Evolutionary conservation across 1,140 invertebrate species (phyloP).

Genomic region (Macrosteles quadrilineatus): DNA sequence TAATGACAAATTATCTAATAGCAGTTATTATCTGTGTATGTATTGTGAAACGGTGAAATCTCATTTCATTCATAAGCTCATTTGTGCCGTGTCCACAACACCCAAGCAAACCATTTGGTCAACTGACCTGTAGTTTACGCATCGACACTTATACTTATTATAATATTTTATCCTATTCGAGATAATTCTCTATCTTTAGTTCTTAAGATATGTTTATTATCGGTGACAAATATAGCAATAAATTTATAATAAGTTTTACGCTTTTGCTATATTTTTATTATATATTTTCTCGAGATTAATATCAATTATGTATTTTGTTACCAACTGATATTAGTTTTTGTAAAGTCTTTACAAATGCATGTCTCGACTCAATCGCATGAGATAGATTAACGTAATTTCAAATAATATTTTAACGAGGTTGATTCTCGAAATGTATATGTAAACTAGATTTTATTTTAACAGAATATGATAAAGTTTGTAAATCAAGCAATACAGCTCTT

Average conservation of each 20-base stretch:
- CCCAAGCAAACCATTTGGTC: constrained; percentile 22
- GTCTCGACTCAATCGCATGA: too few species aligned
- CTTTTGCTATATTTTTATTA: constrained; percentile 23
- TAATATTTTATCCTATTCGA: constrained; percentile 3
- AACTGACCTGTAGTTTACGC: constrained; percentile 1
- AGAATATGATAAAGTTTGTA: constrained; percentile 5
- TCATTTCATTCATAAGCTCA: constrained; percentile 32
- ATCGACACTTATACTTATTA: not conserved
- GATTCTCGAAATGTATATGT: not conserved
- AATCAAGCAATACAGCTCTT: constrained; percentile 16
- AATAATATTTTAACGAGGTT: too few species aligned
- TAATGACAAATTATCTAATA: not conserved
- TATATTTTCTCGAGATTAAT: constrained; percentile 6
- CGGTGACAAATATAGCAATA: constrained; percentile 3
- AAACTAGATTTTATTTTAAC: constrained; percentile 24
- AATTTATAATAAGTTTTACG: constrained; percentile 11
- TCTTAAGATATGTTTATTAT: not conserved
- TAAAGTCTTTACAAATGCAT: too few species aligned
- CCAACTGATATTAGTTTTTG: constrained; percentile 19
- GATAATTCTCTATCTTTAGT: not conserved
- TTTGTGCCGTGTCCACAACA: constrained; percentile 27
- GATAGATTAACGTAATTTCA: too few species aligned
- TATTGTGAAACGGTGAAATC: not conserved
- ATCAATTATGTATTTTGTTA: constrained; percentile 24
- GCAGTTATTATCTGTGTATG: not conserved